Evolutionary conservation across 2,113 vertebrate genomes (phyloP), one percentile per base, ranked within the genome.

Genomic region (Aegithalos caudatus): DNA sequence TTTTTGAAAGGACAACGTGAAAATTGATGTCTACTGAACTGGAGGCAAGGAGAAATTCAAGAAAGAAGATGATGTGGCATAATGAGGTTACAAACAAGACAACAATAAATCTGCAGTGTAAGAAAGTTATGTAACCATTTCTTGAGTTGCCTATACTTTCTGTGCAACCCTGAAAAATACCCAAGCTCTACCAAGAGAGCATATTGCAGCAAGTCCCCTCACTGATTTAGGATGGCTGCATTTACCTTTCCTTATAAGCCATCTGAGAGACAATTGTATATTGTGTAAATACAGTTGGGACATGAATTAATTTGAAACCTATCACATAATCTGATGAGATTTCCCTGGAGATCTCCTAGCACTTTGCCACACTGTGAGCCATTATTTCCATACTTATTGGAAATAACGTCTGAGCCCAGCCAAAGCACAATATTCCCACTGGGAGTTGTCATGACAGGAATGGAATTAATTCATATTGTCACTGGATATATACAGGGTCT

Each of bases 301-400:
- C 44, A 86, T 18, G 74, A 94, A 98, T 98, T 97, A 97, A 98
- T 98, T 97, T 97, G 94, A 97, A 97, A 97, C 91, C 86, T 95
- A 95, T 98, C 96, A 96, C 91, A 91, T 80, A 97, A 97, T 97
- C 95, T 97, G 94, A 95, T 90, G 97, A 96, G 96, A 97, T 98
- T 97, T 98, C 97, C 97, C 96, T 78, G 19, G 97, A 97, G 97
- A 96, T 81, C 89, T 72, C 83, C 91, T 73, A 93, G 86, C 87
- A 85, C 88, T 89, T 51, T 88, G 81, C 88, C 94, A 94, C 58
- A 90, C 70, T 57, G 77, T 82, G 86, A 97, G 96, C 90, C 95
- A 95, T 96, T 94, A 98, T 97, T 98, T 98, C 97, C 97, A 97
- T 97, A 96, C 97, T 98, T 98, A 98, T 93, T 97, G 97, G 95